Evolutionary conservation across 2,797 vertebrate genomes (phyloP), one percentile per base, ranked within the genome.

Genomic region (Microctenopoma steveboyesi): DNA sequence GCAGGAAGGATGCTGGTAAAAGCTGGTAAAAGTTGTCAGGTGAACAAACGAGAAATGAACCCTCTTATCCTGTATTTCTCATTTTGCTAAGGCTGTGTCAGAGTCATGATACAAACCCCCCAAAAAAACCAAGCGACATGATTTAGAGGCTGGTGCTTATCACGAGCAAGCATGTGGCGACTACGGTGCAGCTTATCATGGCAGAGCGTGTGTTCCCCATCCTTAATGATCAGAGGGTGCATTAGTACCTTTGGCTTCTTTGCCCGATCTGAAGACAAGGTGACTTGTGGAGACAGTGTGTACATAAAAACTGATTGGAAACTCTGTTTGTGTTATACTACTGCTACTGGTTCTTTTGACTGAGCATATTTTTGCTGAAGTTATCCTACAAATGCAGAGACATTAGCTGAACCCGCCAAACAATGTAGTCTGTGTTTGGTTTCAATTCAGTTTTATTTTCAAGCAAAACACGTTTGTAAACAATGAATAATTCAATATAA

Each of bases 101-200:
- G 67, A 72, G 55, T 58, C 42, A 28, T 57, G 46, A 61, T 68
- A 75, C 78, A 86, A 86, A 61, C 55, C 56, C 64, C 22, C 22
- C 22, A 22, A 22, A 72, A 85, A 88, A 79, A 89, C 82, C 37
- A 83, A 69, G 74, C 53, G 7, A 69, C 60, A 81, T 74, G 69
- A 64, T 74, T 86, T 79, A 79, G 75, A 71, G 77, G 79, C 71
- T 39, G 16, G 69, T 57, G 70, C 78, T 88, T 88, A 89, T 88
- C 80, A 3, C 22, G 47, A 53, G 46, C 11, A 65, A 79, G 45
- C 81, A 78, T 76, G 75, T 59, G 81, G 65, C 46, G 56, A 47
- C 61, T 56, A 47, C 46, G 42, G 64, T 33, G 65, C 35, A 48
- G 78, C 73, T 87, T 86, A 80, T 81, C 76, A 37, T 15, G 15